phyloP scores from a whole-genome alignment of 2,888 invertebrate species.

The Morpho helenor region DNA sequence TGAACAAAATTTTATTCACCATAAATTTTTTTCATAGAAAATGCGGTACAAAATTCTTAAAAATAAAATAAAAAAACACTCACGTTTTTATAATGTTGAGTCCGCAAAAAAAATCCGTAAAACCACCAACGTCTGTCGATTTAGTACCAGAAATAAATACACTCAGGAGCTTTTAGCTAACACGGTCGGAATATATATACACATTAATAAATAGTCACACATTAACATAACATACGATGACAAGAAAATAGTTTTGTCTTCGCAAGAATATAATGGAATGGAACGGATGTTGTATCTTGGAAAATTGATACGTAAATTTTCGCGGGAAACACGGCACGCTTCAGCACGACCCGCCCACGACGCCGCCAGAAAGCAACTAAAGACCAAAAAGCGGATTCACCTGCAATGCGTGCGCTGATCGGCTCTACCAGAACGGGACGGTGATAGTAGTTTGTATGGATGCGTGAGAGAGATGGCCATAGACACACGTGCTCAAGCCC shows the following conservation, averaged over 20 bases:
- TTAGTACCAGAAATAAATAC: constrained; percentile 35
- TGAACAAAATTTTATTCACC: background rate
- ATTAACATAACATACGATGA: constrained; percentile 42
- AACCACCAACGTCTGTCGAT: constrained; percentile 30
- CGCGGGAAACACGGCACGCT: constrained; percentile 58
- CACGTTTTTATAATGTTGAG: constrained; percentile 27
- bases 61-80: constrained; percentile 23
- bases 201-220: constrained; percentile 44
- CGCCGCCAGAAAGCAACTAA: constrained; percentile 56
- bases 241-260: constrained; percentile 26
- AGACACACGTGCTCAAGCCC: constrained; percentile 64
- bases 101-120: constrained; percentile 27
- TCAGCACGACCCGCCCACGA: constrained; percentile 53
- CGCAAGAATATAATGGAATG: constrained; percentile 19
- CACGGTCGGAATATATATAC: constrained; percentile 41
- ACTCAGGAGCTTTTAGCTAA: constrained; percentile 42
- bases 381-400: constrained; percentile 50
- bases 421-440: constrained; percentile 45
- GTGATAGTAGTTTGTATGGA: constrained; percentile 23
- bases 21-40: background rate
- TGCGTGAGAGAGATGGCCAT: constrained; percentile 40
- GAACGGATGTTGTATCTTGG: constrained; percentile 16
- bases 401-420: constrained; percentile 77
- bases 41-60: constrained; percentile 18
- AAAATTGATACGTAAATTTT: constrained; percentile 57